Percentiles rank a stretch among this genome's conserved stretches.
Conservation (phyloP, 2,797 vertebrate genomes). For the Ctenopoma multispine region DNA sequence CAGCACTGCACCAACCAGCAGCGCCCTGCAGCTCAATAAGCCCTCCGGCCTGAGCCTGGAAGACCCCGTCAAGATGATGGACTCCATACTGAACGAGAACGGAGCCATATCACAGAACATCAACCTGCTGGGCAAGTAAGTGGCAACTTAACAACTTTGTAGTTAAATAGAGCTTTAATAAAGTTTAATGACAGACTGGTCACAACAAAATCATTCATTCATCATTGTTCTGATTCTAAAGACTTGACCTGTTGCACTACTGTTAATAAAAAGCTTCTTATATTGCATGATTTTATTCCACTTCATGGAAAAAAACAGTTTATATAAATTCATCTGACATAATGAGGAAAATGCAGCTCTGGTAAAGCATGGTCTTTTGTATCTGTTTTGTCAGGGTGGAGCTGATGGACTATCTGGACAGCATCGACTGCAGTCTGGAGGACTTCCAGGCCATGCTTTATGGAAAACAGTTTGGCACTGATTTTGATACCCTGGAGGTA, state of each 20-base stretch:
- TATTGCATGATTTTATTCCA: no score
- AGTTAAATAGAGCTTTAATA: background rate
- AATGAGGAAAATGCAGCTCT: no score
- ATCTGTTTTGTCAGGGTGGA: slow-evolving; percentile 86
- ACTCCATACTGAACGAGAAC: slow-evolving; percentile 94
- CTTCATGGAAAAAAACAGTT: no score
- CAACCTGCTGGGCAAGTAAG: slow-evolving; percentile 96
- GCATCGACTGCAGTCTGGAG: slow-evolving; percentile 97
- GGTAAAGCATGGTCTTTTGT: background rate
- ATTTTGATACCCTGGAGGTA: slow-evolving; percentile 90
- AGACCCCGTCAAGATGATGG: slow-evolving; percentile 96
- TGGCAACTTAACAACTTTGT: slow-evolving; percentile 26
- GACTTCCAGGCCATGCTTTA: slow-evolving; percentile 96
- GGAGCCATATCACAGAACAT: slow-evolving; percentile 93
- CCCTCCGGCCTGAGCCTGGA: slow-evolving; percentile 86
- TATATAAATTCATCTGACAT: no score
- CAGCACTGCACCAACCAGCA: slow-evolving; percentile 78
- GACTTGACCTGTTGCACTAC: no score
- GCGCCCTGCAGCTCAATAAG: slow-evolving; percentile 89
- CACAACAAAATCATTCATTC: background rate
- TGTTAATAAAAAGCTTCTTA: no score
- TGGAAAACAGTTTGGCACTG: slow-evolving; percentile 93
- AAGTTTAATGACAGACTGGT: background rate
- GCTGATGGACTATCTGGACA: slow-evolving; percentile 97
- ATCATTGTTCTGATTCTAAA: no score